Conservation (phyloP, 2,113 vertebrate species). For the Fregata magnificens region DNA sequence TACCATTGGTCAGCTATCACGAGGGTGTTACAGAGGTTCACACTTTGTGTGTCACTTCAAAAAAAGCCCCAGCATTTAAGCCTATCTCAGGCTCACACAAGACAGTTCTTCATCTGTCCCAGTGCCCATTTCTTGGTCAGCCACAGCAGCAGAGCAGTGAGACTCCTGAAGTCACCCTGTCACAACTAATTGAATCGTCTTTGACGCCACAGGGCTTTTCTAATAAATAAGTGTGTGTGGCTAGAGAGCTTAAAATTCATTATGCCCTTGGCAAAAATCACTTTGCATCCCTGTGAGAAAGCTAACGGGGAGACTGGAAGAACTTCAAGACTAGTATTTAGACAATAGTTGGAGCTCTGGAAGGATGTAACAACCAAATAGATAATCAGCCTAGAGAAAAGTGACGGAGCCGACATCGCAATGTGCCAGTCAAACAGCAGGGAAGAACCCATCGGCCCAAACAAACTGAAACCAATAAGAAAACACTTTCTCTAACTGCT, state of each 20-base stretch:
- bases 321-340: not conserved
- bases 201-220: not conserved
- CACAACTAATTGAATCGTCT: not conserved
- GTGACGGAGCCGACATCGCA: fast-evolving
- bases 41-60: not conserved
- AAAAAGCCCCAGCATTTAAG: not conserved
- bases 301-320: not conserved
- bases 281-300: not conserved
- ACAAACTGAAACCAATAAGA: constrained; percentile 13
- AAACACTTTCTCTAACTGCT: not conserved
- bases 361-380: not conserved
- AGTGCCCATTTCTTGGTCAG: not conserved
- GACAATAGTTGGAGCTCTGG: not conserved
- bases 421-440: not conserved
- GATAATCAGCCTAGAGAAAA: not conserved
- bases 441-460: not conserved
- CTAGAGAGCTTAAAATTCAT: not conserved
- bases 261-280: not conserved
- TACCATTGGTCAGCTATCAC: not conserved
- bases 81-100: not conserved
- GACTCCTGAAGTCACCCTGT: not conserved
- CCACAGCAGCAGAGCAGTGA: not conserved
- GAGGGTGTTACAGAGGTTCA: not conserved
- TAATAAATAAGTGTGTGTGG: not conserved
- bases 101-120: not conserved